Base-by-base conservation (phyloP, 1,140 invertebrate genomes). In the Trachymyrmex septentrionalis region DNA sequence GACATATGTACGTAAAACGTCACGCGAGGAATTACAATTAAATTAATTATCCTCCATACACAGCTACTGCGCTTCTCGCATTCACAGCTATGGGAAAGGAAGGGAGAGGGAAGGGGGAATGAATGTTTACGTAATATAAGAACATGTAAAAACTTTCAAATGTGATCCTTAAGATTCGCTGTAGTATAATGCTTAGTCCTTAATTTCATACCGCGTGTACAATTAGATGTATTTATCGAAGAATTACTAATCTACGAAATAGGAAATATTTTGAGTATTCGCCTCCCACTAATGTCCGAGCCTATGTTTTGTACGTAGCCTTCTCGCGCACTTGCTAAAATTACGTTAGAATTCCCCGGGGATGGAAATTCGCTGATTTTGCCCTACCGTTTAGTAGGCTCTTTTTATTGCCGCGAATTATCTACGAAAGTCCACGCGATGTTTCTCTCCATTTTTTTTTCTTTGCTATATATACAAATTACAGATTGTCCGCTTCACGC, bases 121-220 rank as follows among this genome's bases (percentile, higher is more conserved):
- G 69, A 91, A 92, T 91, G 91, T 91, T 76, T 89, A 90, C 81
- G 84, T 88, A 92, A 92, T 93, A 92, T 93, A 94, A 93, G 93
- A 95, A 94, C 93, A 94, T 95, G 93, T 93, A 94, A 94, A 95
- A 95, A 95, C 92, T 94, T 94, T 94, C 92, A 92, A 92, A 93
- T 91, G 87, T 90, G 90, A 91, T 90, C 85, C 86, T 87, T 92
- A 89, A 85, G 72, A 88, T 76, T 88, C 71, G 87, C 85, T 91
- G 88, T 82, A 82, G 80, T 75, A 84, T 73, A 84, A 84, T 84
- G 57, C 27, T 91, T 92, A 81, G 91, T 86, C 64, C 75, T 90
- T 89, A 92, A 89, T 21, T 63, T 84, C 64, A 85, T 89, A 92
- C 71, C 85, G 59, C 76, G 82, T 90, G 66, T 88, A 92, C 73